phyloP scores from a whole-genome alignment of 2,888 invertebrate species.

The Oegoconia quadripuncta region DNA sequence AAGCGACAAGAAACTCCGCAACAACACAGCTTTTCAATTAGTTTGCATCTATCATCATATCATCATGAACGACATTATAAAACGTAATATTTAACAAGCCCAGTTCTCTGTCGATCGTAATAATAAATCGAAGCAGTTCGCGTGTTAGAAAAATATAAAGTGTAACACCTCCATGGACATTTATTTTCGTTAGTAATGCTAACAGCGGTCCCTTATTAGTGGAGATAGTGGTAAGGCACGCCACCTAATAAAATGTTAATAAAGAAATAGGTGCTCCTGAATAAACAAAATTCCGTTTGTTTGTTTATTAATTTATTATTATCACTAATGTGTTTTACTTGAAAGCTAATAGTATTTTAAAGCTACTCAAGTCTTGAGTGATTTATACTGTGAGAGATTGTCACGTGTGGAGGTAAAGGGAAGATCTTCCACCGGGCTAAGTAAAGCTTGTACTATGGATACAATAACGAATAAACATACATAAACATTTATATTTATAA shows the following conservation, averaged over 20 bases:
- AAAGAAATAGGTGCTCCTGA: constrained; percentile 50
- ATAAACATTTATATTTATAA: no score
- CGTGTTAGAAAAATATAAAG: constrained; percentile 68
- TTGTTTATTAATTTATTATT: constrained; percentile 11
- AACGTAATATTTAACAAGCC: no score
- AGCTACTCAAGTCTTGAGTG: not conserved
- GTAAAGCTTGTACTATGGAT: no score
- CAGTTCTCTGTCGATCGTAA: constrained; percentile 1
- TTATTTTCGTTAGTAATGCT: constrained; percentile 63
- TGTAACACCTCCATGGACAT: constrained; percentile 60
- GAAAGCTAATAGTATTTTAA: no score
- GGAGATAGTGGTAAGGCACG: constrained; percentile 61
- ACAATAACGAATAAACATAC: no score
- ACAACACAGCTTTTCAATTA: no score
- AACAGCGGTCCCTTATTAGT: constrained; percentile 46
- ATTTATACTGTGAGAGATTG: not conserved
- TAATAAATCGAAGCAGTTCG: constrained; percentile 16
- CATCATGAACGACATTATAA: no score
- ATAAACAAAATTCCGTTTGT: constrained; percentile 36
- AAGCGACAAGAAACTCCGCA: no score
- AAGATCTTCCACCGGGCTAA: no score
- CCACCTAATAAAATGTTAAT: constrained; percentile 57
- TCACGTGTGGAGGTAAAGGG: no score
- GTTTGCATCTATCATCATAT: no score
- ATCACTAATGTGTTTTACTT: not conserved